Base-by-base conservation (phyloP, 2,888 invertebrate species). In the Phragmatobia fuliginosa region DNA sequence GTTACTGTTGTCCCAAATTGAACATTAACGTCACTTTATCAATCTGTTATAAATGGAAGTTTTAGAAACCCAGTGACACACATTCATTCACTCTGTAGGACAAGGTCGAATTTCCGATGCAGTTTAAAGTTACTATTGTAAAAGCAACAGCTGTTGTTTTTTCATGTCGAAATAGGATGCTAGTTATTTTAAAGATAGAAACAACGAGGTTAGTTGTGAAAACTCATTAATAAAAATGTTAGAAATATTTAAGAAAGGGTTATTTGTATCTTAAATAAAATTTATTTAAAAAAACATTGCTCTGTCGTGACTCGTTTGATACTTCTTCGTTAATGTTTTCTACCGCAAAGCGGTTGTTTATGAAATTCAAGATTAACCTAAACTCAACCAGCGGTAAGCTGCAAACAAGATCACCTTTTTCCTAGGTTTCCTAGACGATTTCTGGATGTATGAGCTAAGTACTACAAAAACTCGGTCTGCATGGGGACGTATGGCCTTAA, bases 71-170 rank as follows among this genome's bases (percentile, higher is more conserved):
- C 38, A 32, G n/a, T 64, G 52, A 33, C 33, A 28, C 33, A 25
- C 49, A 64, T 68, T 68, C 31, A 58, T 58, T 38, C 33, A 49
- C 31, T 36, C 21, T 60, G 36, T 60, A 59, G 68, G 59, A 49
- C 68, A 64, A 69, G 49, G 68, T 49, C 68, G 28, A n/a, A 32
- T 41, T 31, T 38, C n/a, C 32, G 45, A 60, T 52, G 52, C 52
- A 52, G 25, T 52, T n/a, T 38, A 52, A 62, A 21, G 25, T 62
- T 49, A 49, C 45, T 21, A 56, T 56, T 38, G 38, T 31, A 62
- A 31, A 56, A 56, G 45, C 32, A 31, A 56, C 62, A 62, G 56
- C 36, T 62, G 61, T 49, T 21, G 28, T 21, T 61, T 28, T 62
- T 52, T 56, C 38, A 4, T 56, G 49, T n/a, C 33, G 16, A n/a